These are phyloP conservation scores for Tetragnatha versicolor DNA, from an alignment of 1,140 invertebrate genomes.

Conservation along the genomic window DNA sequence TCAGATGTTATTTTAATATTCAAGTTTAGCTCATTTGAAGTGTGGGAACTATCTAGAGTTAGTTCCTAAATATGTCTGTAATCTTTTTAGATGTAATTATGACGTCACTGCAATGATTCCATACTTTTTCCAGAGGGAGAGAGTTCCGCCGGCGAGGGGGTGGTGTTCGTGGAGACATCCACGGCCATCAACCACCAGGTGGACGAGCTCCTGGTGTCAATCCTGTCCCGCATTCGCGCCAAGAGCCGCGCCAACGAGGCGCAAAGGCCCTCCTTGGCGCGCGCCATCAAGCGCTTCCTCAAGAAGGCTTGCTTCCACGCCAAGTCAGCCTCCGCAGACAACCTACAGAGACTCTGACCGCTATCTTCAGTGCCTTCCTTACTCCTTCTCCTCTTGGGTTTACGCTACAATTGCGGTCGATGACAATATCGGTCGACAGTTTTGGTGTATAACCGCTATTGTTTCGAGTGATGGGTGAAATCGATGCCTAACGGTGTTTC, in stretches of 20 bases:
- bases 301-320: slow-evolving; percentile 60
- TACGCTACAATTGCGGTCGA: neutral
- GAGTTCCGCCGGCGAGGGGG: slow-evolving; percentile 73
- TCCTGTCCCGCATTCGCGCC: slow-evolving; percentile 70
- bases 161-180: slow-evolving; percentile 84
- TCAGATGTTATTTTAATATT: neutral
- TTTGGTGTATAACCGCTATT: too few species aligned
- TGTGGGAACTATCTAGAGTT: neutral
- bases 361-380: neutral
- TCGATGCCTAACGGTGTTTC: too few species aligned
- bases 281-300: slow-evolving; percentile 61
- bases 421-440: too few species aligned
- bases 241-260: slow-evolving; percentile 39
- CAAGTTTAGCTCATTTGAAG: neutral
- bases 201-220: slow-evolving; percentile 79
- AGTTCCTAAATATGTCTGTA: neutral
- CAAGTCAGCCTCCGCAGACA: slow-evolving; percentile 63
- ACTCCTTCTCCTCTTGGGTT: neutral
- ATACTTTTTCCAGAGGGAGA: slow-evolving; percentile 70
- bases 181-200: slow-evolving; percentile 81
- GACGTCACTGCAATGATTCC: neutral
- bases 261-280: slow-evolving; percentile 52
- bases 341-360: slow-evolving; percentile 62
- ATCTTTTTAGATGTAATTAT: neutral
- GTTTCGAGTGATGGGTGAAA: too few species aligned